Evolutionary conservation across 2,888 invertebrate species (phyloP).

Genomic region (Caenorhabditis angaria): DNA sequence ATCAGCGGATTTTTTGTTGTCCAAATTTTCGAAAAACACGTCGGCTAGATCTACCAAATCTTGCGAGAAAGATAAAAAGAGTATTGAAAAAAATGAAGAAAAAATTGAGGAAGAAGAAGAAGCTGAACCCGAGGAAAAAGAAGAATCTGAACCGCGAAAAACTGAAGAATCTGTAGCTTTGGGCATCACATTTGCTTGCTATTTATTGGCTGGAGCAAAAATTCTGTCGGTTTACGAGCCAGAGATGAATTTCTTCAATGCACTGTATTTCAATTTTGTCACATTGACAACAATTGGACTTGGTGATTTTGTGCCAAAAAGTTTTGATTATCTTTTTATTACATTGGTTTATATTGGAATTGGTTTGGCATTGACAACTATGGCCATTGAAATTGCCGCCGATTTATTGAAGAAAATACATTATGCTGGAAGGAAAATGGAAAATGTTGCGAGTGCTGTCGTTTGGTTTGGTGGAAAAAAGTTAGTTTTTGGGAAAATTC

Average conservation of each 20-base stretch:
- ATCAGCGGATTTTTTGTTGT: conserved; percentile 14
- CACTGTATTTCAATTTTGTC: conserved; percentile 70
- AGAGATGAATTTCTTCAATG: conserved; percentile 69
- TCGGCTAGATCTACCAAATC: conserved; percentile 21
- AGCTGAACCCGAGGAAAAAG: conserved; percentile 30
- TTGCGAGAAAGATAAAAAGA: conserved; percentile 30
- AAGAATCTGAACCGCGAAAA: conserved; percentile 29
- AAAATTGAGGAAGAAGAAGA: conserved; percentile 27
- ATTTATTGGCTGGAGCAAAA: conserved; percentile 63
- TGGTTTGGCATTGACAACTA: conserved; percentile 66
- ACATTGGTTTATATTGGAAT: conserved; percentile 64
- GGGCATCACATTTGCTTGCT: conserved; percentile 57
- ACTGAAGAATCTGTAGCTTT: conserved; percentile 61
- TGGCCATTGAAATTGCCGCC: conserved; percentile 66
- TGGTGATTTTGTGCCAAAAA: conserved; percentile 68
- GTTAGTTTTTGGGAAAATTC: conserved; percentile 36
- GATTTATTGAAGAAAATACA: conserved; percentile 66
- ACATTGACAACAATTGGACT: conserved; percentile 66
- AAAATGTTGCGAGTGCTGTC: conserved; percentile 63
- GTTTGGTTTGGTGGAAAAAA: conserved; percentile 71
- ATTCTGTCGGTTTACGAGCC: conserved; percentile 64
- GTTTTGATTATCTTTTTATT: conserved; percentile 62
- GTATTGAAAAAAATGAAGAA: conserved; percentile 35
- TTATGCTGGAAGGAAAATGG: conserved; percentile 67
- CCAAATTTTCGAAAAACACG: neutral